phyloP scores from a whole-genome alignment of 2,888 invertebrate genomes.

The Spodoptera picta region DNA sequence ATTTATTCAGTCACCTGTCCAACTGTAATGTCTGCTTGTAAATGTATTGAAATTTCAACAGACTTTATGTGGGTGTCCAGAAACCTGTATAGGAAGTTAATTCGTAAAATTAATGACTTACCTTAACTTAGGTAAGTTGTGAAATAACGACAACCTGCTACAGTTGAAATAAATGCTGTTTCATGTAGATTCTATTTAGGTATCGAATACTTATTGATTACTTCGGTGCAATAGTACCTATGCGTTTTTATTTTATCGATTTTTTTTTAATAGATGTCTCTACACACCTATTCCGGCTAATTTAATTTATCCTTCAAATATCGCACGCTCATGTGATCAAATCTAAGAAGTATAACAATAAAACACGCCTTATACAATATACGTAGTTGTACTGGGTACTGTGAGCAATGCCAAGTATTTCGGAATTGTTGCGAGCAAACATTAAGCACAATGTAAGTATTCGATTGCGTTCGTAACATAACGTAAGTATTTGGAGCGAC shows the following conservation, averaged over 20 bases:
- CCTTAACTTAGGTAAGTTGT: conserved; percentile 41
- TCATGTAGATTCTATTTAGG: conserved; percentile 32
- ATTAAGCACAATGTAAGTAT: conserved; percentile 23
- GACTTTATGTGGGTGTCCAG: conserved; percentile 32
- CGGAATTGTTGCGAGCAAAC: conserved; percentile 29
- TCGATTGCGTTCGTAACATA: conserved; percentile 45
- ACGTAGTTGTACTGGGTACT: neutral
- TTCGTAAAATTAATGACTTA: conserved; percentile 50
- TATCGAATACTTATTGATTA: conserved; percentile 42
- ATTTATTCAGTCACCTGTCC: conserved; percentile 15
- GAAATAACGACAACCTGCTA: conserved; percentile 39
- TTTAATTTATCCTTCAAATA: conserved; percentile 32
- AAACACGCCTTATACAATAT: conserved; percentile 24
- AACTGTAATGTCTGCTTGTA: conserved; percentile 5
- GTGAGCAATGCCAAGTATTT: conserved; percentile 30
- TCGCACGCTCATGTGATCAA: conserved; percentile 16
- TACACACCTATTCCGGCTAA: conserved; percentile 34
- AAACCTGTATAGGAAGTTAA: conserved; percentile 47
- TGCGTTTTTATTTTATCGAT: conserved; percentile 6
- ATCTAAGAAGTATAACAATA: conserved; percentile 35
- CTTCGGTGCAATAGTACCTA: conserved; percentile 11
- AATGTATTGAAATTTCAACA: conserved; percentile 39
- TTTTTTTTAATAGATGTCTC: conserved; percentile 15
- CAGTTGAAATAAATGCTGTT: conserved; percentile 34
- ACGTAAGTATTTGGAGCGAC: conserved; percentile 55